Evolutionary conservation across 2,797 vertebrate genomes (phyloP), one percentile per base, ranked within the genome.

Genomic region (Morus bassanus): DNA sequence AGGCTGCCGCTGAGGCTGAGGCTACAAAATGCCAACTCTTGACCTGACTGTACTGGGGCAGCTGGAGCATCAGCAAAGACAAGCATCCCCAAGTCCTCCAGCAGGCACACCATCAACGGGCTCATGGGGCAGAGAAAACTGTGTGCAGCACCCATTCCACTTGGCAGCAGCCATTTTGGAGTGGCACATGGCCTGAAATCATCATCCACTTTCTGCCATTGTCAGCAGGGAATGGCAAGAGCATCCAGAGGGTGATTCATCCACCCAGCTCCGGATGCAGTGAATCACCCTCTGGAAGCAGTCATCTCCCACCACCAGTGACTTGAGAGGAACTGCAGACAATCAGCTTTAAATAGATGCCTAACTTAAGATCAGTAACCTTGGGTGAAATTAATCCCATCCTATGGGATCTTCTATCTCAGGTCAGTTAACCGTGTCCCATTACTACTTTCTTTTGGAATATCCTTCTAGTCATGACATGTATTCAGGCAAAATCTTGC

Each of bases 261-360:
- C 18, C 77, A 33, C 77, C 50, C 51, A 45, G 63, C 45, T 56
- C 59, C 1, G 8, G 30, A 9, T 1, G 16, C 80, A 87, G 31
- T 91, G 92, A 96, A 93, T 95, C 95, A 92, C 28, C 46, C 60
- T 70, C 51, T 65, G 46, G 63, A 50, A 91, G 54, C 65, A 83
- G 45, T n/a, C 85, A 46, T 81, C 77, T 89, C 88, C 88, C 86
- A 69, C 51, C 86, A 23, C 46, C 70, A 54, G 31, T 25, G 23
- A 74, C 88, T 64, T 2, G 7, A 60, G 75, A 79, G 75, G 39
- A 48, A 50, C 23, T 30, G 24, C 69, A 85, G 10, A 63, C 28
- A 54, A 41, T 3, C 0, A 0, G 31, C 56, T 89, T 67, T 37
- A 80, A 88, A 94, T 54, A 83, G 64, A 39, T 18, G 2, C 23